Evolutionary conservation across 2,888 invertebrate species (phyloP).

Genomic region (Dyspetes luteomarginatus): DNA sequence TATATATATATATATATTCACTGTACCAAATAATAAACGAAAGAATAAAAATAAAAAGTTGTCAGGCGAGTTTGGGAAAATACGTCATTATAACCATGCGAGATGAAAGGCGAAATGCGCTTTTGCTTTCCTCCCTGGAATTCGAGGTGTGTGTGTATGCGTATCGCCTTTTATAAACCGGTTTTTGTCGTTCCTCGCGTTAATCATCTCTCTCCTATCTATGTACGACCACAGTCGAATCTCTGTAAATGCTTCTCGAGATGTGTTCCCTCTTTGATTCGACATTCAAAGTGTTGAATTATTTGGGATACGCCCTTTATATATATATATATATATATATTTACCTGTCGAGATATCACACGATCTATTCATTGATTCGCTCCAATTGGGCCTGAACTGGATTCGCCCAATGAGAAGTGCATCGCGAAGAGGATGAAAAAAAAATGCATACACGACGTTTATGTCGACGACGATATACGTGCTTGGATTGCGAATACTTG

Average conservation of each 20-base stretch:
- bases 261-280: neutral
- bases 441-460: conserved; percentile 10
- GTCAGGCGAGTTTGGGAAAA: conserved; percentile 51
- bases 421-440: conserved; percentile 24
- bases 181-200: conserved; percentile 59
- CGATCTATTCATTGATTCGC: conserved; percentile 20
- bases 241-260: neutral
- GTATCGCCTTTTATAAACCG: conserved; percentile 65
- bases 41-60: conserved; percentile 53
- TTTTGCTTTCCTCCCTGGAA: conserved; percentile 69
- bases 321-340: neutral
- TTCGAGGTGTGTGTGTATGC: conserved; percentile 27
- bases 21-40: conserved; percentile 32
- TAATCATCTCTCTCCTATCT: conserved; percentile 25
- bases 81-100: conserved; percentile 13
- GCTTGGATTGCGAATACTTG: conserved; percentile 22
- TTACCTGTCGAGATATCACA: neutral
- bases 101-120: conserved; percentile 48
- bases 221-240: neutral
- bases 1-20: neutral
- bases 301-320: neutral
- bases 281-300: neutral
- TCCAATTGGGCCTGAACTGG: conserved; percentile 10
- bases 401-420: conserved; percentile 13
- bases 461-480: conserved; percentile 11